phyloP scores from a whole-genome alignment of 2,888 invertebrate genomes.

The Chymomyza fuscimana region DNA sequence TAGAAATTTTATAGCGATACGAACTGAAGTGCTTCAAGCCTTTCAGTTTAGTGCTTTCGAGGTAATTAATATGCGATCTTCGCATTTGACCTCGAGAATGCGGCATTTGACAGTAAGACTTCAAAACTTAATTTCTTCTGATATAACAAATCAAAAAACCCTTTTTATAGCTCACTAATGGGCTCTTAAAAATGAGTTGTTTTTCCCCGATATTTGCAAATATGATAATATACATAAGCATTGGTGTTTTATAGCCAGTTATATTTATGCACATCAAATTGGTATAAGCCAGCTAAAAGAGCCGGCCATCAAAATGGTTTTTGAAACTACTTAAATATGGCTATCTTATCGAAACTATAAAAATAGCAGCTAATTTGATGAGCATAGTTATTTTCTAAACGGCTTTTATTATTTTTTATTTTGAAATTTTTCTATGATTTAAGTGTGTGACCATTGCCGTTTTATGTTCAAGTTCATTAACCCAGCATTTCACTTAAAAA shows the following conservation, averaged over 20 bases:
- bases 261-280: background rate
- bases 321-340: background rate
- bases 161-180: background rate
- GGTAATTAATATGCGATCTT: no score
- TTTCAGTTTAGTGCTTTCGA: no score
- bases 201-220: background rate
- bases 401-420: background rate
- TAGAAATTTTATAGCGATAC: no score
- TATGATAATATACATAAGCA: background rate
- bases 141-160: background rate
- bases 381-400: background rate
- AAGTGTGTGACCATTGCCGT: background rate
- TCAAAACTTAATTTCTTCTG: background rate
- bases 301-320: background rate
- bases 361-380: background rate
- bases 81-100: background rate
- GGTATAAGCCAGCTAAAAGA: background rate
- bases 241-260: background rate
- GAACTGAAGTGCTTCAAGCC: no score
- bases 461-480: background rate
- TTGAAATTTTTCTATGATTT: background rate
- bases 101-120: background rate
- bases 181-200: background rate
- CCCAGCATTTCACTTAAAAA: background rate
- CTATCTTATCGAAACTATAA: background rate